phyloP scores from a whole-genome alignment of 2,888 invertebrate genomes.

The Limenitis camilla region DNA sequence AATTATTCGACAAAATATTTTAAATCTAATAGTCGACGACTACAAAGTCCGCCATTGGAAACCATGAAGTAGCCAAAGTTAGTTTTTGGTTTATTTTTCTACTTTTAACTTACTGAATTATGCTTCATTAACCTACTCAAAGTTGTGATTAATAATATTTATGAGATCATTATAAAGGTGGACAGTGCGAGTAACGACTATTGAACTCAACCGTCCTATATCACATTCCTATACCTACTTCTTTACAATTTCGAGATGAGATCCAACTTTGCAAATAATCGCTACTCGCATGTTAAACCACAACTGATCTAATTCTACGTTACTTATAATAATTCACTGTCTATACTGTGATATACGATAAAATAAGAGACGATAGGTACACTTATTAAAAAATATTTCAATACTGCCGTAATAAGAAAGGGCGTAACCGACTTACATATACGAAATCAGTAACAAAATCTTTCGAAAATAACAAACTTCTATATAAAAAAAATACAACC shows the following conservation, averaged over 20 bases:
- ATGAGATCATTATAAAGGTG: constrained; percentile 32
- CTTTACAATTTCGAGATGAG: neutral
- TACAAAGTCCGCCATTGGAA: no score
- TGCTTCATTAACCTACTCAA: constrained; percentile 10
- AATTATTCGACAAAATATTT: constrained; percentile 24
- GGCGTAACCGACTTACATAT: no score
- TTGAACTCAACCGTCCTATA: neutral
- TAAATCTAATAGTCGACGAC: constrained; percentile 12
- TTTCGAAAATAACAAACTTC: no score
- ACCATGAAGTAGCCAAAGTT: no score
- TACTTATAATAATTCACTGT: neutral
- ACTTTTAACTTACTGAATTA: neutral
- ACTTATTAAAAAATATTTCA: no score
- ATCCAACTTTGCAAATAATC: neutral
- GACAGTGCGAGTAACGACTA: constrained; percentile 24
- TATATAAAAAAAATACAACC: no score
- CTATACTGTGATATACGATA: neutral
- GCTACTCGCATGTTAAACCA: neutral
- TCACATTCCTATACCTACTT: neutral
- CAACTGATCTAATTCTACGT: neutral
- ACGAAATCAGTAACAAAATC: no score
- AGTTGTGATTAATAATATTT: constrained; percentile 44
- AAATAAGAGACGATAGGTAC: no score
- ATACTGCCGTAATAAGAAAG: no score
- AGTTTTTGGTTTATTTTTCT: no score